A percentile compares a stretch with the other conserved stretches of the same genome.
Evolutionary conservation across 2,113 vertebrate genomes (phyloP).

Genomic region (Amblyornis subalaris): DNA sequence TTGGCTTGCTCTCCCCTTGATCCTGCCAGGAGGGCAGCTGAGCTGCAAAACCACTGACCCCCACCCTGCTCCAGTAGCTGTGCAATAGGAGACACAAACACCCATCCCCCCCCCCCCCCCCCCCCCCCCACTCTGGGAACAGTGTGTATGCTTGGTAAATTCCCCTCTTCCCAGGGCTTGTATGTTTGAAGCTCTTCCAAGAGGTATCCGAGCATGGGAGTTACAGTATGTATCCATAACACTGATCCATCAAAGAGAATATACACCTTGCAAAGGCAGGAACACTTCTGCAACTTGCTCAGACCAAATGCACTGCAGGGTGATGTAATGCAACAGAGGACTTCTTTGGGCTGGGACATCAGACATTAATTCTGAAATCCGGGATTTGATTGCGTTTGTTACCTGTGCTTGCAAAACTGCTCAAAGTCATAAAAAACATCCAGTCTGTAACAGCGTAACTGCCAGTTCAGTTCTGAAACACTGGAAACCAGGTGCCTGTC

Average conservation of each 20-base stretch:
- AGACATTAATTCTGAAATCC: neutral
- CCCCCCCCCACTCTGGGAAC: rapidly evolving
- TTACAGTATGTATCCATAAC: neutral
- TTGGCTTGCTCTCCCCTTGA: neutral
- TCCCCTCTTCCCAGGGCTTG: neutral
- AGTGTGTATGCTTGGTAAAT: neutral
- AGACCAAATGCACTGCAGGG: neutral
- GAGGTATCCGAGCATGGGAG: neutral
- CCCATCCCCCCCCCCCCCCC: rapidly evolving
- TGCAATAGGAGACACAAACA: neutral
- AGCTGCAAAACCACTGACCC: neutral
- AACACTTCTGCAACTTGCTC: neutral
- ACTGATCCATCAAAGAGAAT: neutral
- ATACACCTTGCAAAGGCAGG: neutral
- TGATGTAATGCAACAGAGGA: neutral
- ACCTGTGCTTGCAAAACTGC: neutral
- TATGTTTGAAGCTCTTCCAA: neutral
- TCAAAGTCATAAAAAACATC: neutral
- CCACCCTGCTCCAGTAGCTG: neutral
- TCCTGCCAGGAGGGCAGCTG: neutral
- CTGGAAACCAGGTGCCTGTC: neutral
- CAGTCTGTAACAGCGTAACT: rapidly evolving
- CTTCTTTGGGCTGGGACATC: neutral
- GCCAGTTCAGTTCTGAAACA: neutral
- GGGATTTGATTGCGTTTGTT: rapidly evolving